Evolutionary conservation across 2,797 vertebrate genomes (phyloP), one percentile per base, ranked within the genome.

Genomic region (Pseudochirops corinnae): DNA sequence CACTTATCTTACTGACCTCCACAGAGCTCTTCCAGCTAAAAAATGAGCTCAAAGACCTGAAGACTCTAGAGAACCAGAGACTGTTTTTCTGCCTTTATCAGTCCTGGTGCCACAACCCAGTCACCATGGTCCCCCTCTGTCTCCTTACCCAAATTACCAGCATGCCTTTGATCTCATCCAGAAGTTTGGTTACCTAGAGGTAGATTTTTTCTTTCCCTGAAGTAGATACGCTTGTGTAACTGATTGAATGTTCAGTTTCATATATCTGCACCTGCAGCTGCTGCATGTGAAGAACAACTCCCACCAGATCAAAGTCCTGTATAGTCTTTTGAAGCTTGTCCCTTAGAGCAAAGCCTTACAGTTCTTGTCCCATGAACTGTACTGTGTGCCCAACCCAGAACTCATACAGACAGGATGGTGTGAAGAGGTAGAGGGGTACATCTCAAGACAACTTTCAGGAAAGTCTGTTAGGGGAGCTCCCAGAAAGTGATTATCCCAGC

Each of bases 331-430:
- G 96, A 99, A 99, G 99, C 99, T 99, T 94, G 99, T 99, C 97
- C 99, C 99, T 0, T 99, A 99, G 98, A 99, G 99, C 98, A 99
- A 99, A n/a, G 99, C 99, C 94, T 99, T 99, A 98, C 99, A 99
- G 98, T 99, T 99, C 96, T 99, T 99, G 29, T 99, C 99, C 0
- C 99, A 99, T 92, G 99, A 99, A 55, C 98, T 99, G 82, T 99
- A 99, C 95, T 99, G 99, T 0, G 99, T 99, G 62, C 99, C 99
- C 95, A 99, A 99, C 98, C 99, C 99, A 0, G 99, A 99, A 98
- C 99, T 99, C 94, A 99, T 99, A 99, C 99, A 99, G 98, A 99
- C 99, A 99, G 98, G 98, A 98, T 33, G 67, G 58, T 91, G 91
- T 96, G 87, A 98, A 98, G 95, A 24, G 46, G 46, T 46, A 46